These are phyloP conservation scores for Eubasilissa regina DNA, from an alignment of 1,140 invertebrate genomes.

Conservation along the genomic window DNA sequence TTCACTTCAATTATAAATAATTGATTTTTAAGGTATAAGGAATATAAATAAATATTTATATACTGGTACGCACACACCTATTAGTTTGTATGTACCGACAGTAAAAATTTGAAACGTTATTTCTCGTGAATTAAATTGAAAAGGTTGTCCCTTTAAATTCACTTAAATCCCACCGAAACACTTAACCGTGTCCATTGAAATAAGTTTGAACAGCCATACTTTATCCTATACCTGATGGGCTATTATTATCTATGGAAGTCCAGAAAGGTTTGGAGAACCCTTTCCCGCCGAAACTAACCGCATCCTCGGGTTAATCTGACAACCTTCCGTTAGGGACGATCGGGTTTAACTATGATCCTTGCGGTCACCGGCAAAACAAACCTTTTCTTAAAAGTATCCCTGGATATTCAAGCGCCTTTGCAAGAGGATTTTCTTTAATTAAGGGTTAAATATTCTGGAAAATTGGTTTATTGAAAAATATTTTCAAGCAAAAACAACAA, in stretches of 20 bases:
- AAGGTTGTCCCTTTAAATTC: conserved; percentile 26
- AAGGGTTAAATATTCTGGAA: not conserved
- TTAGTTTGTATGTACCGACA: too few relatives aligned
- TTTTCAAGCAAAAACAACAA: too few relatives aligned
- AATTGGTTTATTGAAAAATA: too few relatives aligned
- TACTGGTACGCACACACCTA: too few relatives aligned
- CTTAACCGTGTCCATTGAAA: conserved; percentile 27
- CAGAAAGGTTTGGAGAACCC: conserved; percentile 19
- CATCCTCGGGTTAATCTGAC: conserved; percentile 37
- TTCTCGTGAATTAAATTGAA: conserved; percentile 15
- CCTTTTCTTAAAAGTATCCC: conserved; percentile 35
- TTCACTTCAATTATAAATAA: too few relatives aligned
- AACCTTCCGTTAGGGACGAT: conserved; percentile 35
- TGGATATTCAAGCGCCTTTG: not conserved
- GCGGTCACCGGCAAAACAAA: conserved; percentile 29
- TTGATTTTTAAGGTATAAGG: too few relatives aligned
- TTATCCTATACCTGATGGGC: conserved; percentile 8
- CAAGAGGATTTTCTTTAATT: conserved; percentile 5
- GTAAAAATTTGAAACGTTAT: too few relatives aligned
- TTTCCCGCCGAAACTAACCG: conserved; percentile 10
- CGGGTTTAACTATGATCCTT: conserved; percentile 36
- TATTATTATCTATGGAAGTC: conserved; percentile 17
- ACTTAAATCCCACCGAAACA: conserved; percentile 32
- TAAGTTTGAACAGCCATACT: conserved; percentile 14
- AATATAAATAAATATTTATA: too few relatives aligned